phyloP scores from a whole-genome alignment of 2,797 vertebrate species.

The Eulemur rubriventer region DNA sequence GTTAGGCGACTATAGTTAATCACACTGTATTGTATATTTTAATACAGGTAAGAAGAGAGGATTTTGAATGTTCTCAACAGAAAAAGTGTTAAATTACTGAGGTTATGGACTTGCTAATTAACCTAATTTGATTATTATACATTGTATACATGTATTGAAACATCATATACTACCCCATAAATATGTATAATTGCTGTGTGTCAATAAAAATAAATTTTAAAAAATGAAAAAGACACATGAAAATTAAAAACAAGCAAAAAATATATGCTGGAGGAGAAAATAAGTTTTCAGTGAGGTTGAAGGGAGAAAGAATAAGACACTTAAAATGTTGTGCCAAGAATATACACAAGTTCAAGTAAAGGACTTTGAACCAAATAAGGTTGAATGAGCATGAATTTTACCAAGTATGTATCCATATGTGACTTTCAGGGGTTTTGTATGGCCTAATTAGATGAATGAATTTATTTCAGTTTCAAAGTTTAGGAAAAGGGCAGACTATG shows the following conservation, averaged over 20 bases:
- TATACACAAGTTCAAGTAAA: background rate
- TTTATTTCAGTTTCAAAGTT: background rate
- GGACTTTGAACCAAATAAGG: background rate
- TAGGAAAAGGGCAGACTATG: background rate
- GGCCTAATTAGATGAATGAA: background rate
- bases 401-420: background rate
- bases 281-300: background rate
- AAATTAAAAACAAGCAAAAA: background rate
- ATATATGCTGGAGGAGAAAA: background rate
- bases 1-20: background rate
- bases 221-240: background rate
- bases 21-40: background rate
- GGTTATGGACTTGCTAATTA: background rate
- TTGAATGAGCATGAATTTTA: background rate
- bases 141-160: background rate
- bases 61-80: background rate
- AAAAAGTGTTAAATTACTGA: background rate
- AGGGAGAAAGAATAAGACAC: background rate
- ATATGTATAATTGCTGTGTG: accelerated
- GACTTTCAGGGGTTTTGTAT: background rate
- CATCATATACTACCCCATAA: background rate
- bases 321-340: background rate
- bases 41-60: background rate
- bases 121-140: background rate
- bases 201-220: background rate